Conservation (phyloP, 2,888 invertebrate species). For the Isotomurus palustris region DNA sequence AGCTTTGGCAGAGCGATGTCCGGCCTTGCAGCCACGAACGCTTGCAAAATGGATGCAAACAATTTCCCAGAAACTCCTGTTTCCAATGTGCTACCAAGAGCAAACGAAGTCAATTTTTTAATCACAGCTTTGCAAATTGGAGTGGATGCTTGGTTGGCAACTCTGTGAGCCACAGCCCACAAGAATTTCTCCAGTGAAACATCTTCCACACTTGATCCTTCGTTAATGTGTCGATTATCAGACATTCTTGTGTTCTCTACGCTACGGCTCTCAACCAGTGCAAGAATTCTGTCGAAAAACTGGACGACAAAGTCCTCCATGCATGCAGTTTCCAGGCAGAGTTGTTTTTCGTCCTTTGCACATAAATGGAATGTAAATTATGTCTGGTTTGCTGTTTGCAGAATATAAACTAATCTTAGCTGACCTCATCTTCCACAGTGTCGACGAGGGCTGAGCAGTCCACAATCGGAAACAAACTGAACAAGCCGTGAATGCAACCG, state of each 20-base stretch:
- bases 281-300: conserved; percentile 72
- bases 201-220: conserved; percentile 59
- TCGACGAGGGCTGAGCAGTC: conserved; percentile 76
- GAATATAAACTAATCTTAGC: not conserved
- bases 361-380: not conserved
- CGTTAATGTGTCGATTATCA: conserved; percentile 36
- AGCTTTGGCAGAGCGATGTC: conserved; percentile 66
- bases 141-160: conserved; percentile 43
- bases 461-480: conserved; percentile 73
- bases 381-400: no score
- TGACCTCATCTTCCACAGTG: conserved; percentile 62
- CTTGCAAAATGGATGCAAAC: conserved; percentile 66
- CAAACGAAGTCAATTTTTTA: conserved; percentile 69
- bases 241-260: conserved; percentile 63
- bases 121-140: conserved; percentile 56
- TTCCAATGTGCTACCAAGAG: conserved; percentile 71
- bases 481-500: conserved; percentile 70
- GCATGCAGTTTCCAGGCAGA: conserved; percentile 75
- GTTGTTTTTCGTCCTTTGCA: conserved; percentile 63
- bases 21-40: conserved; percentile 59
- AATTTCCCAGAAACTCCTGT: conserved; percentile 76
- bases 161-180: conserved; percentile 56
- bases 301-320: conserved; percentile 85
- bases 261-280: conserved; percentile 66
- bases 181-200: conserved; percentile 55